Evolutionary conservation across 2,113 vertebrate species (phyloP).

Genomic region (Dipodomys stephensi): DNA sequence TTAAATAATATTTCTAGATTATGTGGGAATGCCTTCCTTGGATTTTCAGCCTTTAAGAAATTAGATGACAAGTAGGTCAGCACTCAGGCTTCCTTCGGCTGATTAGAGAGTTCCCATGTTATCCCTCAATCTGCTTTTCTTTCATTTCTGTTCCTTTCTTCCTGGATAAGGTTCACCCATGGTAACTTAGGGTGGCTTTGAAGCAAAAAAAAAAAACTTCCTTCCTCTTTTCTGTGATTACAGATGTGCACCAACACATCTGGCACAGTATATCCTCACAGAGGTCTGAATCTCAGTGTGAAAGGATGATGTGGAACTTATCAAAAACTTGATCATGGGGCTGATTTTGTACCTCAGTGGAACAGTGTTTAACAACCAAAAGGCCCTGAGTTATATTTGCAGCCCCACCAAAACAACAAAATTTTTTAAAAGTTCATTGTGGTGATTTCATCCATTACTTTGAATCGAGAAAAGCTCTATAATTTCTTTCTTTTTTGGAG

Average conservation of each 20-base stretch:
- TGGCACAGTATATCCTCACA: neutral
- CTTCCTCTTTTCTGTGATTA: too few species aligned
- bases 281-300: neutral
- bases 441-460: neutral
- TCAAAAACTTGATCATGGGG: slow-evolving; percentile 26
- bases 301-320: neutral
- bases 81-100: neutral
- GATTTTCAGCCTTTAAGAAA: slow-evolving; percentile 26
- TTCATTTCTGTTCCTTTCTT: too few species aligned
- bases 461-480: neutral
- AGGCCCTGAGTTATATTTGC: too few species aligned
- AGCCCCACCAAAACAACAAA: too few species aligned
- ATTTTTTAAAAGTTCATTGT: too few species aligned
- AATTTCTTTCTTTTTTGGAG: neutral
- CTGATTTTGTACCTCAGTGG: too few species aligned
- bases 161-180: too few species aligned
- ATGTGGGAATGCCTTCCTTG: neutral
- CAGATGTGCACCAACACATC: too few species aligned
- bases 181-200: too few species aligned
- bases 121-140: neutral
- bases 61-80: slow-evolving; percentile 21
- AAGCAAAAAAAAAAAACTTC: too few species aligned
- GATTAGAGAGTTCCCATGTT: neutral
- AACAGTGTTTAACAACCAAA: too few species aligned
- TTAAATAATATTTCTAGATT: slow-evolving; percentile 45